Evolutionary conservation across 2,113 vertebrate genomes (phyloP).

Genomic region (Trichomycterus rosablanca): DNA sequence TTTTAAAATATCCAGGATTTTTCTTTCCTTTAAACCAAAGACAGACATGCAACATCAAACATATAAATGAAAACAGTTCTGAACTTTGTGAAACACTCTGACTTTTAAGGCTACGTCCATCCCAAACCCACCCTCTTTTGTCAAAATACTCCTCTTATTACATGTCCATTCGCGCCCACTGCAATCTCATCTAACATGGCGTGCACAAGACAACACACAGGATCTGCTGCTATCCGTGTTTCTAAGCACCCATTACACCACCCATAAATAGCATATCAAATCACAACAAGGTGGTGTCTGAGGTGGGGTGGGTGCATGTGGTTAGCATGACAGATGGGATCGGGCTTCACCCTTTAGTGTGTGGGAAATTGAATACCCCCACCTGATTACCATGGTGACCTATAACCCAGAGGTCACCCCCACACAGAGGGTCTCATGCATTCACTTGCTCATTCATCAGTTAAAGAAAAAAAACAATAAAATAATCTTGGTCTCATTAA

Average conservation of each 20-base stretch:
- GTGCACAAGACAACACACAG: not conserved
- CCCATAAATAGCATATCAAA: constrained; percentile 29
- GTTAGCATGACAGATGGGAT: constrained; percentile 44
- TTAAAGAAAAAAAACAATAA: constrained; percentile 20
- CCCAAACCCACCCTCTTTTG: not conserved
- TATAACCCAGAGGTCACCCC: constrained; percentile 41
- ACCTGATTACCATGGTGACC: constrained; percentile 43
- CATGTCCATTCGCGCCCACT: not conserved
- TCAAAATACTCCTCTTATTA: constrained; percentile 9
- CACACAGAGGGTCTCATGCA: constrained; percentile 35
- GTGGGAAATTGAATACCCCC: constrained; percentile 41
- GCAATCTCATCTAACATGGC: not conserved
- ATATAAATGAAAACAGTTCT: no score
- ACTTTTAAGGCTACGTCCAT: no score
- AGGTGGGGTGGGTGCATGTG: constrained; percentile 1
- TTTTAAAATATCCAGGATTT: no score
- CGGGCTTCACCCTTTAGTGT: constrained; percentile 20
- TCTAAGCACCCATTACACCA: constrained; percentile 19
- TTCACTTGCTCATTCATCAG: constrained; percentile 38
- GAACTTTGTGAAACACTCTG: not conserved
- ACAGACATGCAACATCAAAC: no score
- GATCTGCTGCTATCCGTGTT: constrained; percentile 7
- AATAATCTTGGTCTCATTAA: constrained; percentile 30
- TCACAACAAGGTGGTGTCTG: constrained; percentile 17
- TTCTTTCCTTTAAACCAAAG: no score